A percentile compares a stretch with the other conserved stretches of the same genome.
These are phyloP conservation scores for Malurus leucopterus DNA, from an alignment of 2,797 vertebrate genomes.

Conservation along the genomic window DNA sequence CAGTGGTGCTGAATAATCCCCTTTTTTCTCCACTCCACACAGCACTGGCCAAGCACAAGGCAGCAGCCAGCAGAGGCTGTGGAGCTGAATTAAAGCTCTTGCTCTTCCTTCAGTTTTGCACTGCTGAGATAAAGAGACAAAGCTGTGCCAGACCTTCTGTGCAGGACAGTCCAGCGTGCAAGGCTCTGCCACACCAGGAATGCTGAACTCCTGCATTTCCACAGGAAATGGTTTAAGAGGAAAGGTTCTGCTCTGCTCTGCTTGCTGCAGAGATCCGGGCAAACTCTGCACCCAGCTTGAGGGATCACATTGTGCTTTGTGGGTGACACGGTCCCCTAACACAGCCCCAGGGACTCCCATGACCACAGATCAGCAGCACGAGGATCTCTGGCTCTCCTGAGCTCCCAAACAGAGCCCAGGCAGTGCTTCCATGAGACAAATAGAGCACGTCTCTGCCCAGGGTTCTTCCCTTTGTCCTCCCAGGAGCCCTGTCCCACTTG, in stretches of 20 bases:
- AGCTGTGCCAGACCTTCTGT: background rate
- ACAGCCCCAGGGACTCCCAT: background rate
- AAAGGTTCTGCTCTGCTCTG: background rate
- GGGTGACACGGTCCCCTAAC: background rate
- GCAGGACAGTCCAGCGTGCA: accelerated
- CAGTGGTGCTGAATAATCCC: background rate
- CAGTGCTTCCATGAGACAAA: background rate
- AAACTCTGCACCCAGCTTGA: background rate
- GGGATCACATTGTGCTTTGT: background rate
- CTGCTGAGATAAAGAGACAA: background rate
- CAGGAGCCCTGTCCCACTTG: background rate
- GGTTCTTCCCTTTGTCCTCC: background rate
- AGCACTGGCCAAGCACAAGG: background rate
- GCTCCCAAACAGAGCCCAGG: background rate
- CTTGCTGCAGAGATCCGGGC: background rate
- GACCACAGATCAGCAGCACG: background rate
- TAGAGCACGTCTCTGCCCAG: background rate
- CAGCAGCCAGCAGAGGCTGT: background rate
- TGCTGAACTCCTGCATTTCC: background rate
- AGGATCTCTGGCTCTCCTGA: background rate
- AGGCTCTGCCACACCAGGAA: background rate
- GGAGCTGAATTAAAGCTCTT: background rate
- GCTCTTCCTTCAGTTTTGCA: background rate
- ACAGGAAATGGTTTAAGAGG: background rate
- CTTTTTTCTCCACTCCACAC: background rate